Conservation (phyloP, 2,797 vertebrate genomes). For the Ctenopoma kingsleyae region DNA sequence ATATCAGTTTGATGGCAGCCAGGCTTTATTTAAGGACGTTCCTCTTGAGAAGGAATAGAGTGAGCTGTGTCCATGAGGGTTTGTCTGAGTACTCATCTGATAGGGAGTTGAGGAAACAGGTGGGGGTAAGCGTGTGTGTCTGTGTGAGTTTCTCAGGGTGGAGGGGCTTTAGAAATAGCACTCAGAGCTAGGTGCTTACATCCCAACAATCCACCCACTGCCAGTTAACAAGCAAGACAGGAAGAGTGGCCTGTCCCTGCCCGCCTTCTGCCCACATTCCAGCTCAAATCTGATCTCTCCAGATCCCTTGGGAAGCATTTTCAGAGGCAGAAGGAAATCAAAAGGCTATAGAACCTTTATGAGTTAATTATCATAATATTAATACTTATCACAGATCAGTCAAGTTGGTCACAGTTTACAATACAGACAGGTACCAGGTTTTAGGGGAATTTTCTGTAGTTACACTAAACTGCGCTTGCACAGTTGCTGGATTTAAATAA, state of each 20-base stretch:
- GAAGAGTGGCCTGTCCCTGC: constrained; percentile 55
- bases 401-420: constrained; percentile 53
- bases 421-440: constrained; percentile 24
- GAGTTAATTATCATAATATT: constrained; percentile 68
- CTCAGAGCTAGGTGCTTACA: constrained; percentile 48
- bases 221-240: constrained; percentile 50
- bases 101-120: constrained; percentile 71
- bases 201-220: constrained; percentile 50
- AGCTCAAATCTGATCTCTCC: constrained; percentile 79
- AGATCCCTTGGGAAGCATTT: constrained; percentile 76
- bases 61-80: constrained; percentile 59
- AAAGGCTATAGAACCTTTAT: constrained; percentile 69
- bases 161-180: constrained; percentile 74
- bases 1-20: constrained; percentile 57
- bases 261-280: constrained; percentile 65
- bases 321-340: constrained; percentile 62
- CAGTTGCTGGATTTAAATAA: background rate
- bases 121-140: constrained; percentile 32
- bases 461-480: background rate
- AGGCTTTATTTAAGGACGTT: constrained; percentile 76
- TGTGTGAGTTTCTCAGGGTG: constrained; percentile 23
- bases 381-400: constrained; percentile 38
- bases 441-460: background rate
- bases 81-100: constrained; percentile 70
- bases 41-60: constrained; percentile 56